Base-by-base conservation (phyloP, 2,888 invertebrate genomes). In the Leptinotarsa peninsularis region DNA sequence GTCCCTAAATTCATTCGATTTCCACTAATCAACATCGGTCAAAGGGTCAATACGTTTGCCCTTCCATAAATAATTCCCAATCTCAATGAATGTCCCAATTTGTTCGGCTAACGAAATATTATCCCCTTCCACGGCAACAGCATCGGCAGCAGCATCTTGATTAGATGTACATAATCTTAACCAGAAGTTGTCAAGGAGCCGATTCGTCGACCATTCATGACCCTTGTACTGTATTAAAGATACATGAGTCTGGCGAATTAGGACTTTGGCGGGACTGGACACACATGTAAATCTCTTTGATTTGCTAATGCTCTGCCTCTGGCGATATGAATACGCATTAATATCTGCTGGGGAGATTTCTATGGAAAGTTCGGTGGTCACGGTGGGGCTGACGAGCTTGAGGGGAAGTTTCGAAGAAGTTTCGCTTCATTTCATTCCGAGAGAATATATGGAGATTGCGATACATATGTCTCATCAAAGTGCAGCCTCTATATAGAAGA, bases 281-380 rank as follows among this genome's bases (percentile, higher is more conserved):
- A 82, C 81, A 81, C 81, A 83, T 80, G 80, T 77, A 79, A 75
- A 78, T 81, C 83, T 79, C 80, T 79, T 82, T 82, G 82, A 82
- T 82, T 82, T 82, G 81, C 82, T 82, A 82, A 82, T 81, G 82
- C 79, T 73, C 73, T 77, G 80, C 82, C 82, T 73, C 73, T 49
- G 80, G 82, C 81, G 80, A 82, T 82, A 82, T 81, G 82, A 82
- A 82, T 81, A 81, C 81, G 76, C 81, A 82, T 82, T 82, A 82
- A 83, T 83, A 82, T 83, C 80, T 78, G 72, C 73, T 82, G 82
- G 81, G 82, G 84, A 74, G 71, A 67, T 74, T 74, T 74, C 69
- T 69, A 72, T 70, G 54, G 21, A 50, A 21, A 49, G 56, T 60
- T 70, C 4, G 21, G 49, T 63, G 70, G 70, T 49, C 58, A 58